Evolutionary conservation across 2,797 vertebrate species (phyloP).

Genomic region (Spondyliosoma cantharus): DNA sequence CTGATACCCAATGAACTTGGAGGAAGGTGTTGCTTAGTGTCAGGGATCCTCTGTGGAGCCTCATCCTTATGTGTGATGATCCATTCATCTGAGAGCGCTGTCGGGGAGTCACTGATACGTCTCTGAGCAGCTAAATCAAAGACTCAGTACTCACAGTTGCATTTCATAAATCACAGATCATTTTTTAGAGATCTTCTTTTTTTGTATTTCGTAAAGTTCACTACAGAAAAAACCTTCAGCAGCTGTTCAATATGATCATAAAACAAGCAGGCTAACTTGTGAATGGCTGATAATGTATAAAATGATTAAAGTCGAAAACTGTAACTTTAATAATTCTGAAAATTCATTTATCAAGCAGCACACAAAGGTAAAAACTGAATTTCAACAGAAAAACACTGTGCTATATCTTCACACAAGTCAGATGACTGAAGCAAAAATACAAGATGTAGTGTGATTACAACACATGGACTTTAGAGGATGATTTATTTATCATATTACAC

Average conservation of each 20-base stretch:
- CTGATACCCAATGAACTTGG: conserved; percentile 36
- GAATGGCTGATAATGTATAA: too few relatives aligned
- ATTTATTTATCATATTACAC: not conserved
- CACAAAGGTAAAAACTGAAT: not conserved
- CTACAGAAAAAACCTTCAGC: not conserved
- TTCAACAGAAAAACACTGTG: not conserved
- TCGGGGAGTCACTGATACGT: too few relatives aligned
- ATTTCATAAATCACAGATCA: not conserved
- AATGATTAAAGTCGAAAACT: too few relatives aligned
- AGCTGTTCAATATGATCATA: not conserved
- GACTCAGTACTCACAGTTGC: not conserved
- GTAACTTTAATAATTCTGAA: not conserved
- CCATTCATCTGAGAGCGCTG: not conserved
- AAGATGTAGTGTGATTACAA: not conserved
- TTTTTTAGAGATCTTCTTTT: not conserved
- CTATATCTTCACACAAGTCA: not conserved
- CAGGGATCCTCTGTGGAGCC: not conserved
- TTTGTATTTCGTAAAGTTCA: not conserved
- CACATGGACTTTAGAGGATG: not conserved
- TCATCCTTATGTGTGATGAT: not conserved
- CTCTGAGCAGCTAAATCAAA: not conserved
- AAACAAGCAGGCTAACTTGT: not conserved
- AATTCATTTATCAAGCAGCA: too few relatives aligned
- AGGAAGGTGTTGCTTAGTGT: fast-evolving
- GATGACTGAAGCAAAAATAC: not conserved